Evolutionary conservation across 2,113 vertebrate species (phyloP).

Genomic region (Elephantulus edwardii): DNA sequence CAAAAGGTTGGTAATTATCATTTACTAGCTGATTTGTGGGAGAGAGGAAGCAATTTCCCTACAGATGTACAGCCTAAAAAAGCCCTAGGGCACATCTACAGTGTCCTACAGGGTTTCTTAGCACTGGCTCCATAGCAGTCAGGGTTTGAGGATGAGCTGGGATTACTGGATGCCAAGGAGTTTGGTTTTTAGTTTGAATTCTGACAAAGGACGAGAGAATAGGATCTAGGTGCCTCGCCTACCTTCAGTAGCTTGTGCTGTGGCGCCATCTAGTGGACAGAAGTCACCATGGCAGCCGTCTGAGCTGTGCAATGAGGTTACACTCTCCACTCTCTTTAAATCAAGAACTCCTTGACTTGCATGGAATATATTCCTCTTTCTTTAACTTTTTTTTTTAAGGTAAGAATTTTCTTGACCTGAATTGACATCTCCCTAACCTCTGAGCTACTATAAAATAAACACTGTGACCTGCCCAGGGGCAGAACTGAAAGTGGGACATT

Average conservation of each 20-base stretch:
- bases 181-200: background rate
- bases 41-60: background rate
- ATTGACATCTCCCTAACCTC: constrained; percentile 11
- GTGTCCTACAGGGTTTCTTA: too few relatives aligned
- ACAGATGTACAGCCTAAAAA: background rate
- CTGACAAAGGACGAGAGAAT: background rate
- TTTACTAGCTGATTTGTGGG: background rate
- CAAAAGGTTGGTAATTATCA: background rate
- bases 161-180: background rate
- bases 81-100: too few relatives aligned
- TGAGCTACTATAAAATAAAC: background rate
- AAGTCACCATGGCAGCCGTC: background rate
- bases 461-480: background rate
- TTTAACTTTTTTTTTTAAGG: background rate
- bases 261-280: constrained; percentile 65
- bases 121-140: too few relatives aligned
- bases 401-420: constrained; percentile 7
- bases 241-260: constrained; percentile 36
- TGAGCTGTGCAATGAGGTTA: accelerated
- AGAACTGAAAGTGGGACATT: background rate
- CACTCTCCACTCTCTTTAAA: too few relatives aligned
- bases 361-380: background rate
- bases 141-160: background rate
- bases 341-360: background rate
- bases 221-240: background rate